Base-by-base conservation (phyloP, 2,888 invertebrate species). In the Atherix ibis region DNA sequence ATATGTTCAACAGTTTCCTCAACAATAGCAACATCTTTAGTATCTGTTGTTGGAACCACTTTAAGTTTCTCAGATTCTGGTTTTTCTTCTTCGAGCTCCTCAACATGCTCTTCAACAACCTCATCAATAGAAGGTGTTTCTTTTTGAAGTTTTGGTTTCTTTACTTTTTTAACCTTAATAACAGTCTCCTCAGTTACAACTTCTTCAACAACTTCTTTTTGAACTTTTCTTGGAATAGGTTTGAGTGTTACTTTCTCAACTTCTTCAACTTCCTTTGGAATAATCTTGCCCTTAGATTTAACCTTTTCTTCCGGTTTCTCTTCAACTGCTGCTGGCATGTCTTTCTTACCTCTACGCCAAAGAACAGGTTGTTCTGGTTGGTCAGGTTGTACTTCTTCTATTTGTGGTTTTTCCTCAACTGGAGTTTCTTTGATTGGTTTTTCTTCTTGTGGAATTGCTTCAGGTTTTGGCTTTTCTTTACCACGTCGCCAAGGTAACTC, bases 231-330 rank as follows among this genome's bases (percentile, higher is more conserved):
- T 27, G 60, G 59, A 43, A 61, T 58, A 6, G 60, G 61, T 35
- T 59, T 61, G 2, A 60, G 45, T 9, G 46, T 43, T 0, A 60
- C 56, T 18, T 65, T 60, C 35, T 62, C 62, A 10, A 63, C 51
- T 39, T 64, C 61, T 42, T 60, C 61, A 27, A 61, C 58, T 39
- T 64, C 54, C 37, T 52, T 47, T 3, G 62, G 61, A 29, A 52
- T 56, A 18, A 50, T 50, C 40, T 55, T 63, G 12, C 62, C 63
- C 26, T 50, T 55, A 2, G 60, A 58, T 56, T 52, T 54, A 38
- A 52, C 46, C 38, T 56, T 62, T 32, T 57, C 53, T 40, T 56
- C 52, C 8, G 56, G 40, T 5, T 52, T 43, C 15, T 48, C 46
- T 44, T 53, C 55, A 37, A 57, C 52, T n/a, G n/a, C n/a, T n/a